Evolutionary conservation across 2,797 vertebrate species (phyloP), one percentile per base, ranked within the genome.

Genomic region (Jordanella pulchra): DNA sequence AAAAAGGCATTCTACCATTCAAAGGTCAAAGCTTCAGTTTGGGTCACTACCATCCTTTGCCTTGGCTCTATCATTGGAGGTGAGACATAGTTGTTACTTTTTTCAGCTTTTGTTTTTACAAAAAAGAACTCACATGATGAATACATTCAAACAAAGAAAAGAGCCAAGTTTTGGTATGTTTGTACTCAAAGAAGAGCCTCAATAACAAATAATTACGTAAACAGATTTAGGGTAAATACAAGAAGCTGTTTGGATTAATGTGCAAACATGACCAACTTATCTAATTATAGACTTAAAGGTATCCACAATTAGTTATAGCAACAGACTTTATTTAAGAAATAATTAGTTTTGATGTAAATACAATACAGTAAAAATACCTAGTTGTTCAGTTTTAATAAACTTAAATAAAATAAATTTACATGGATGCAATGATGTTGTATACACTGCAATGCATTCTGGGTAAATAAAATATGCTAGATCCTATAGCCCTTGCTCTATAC

Each of bases 1-100:
- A 39, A 58, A 68, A 61, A 45, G 67, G 25, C 60, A 68, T 65
- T 25, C 64, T 30, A 71, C 73, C 50, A 17, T 42, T 17, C 11
- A 17, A 51, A 61, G 32, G 65, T 74, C 67, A 58, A 18, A 64
- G 53, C 44, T 39, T 70, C 11, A 66, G 56, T 44, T 17, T 1
- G 23, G 39, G 12, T 55, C 60, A 53, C 53, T 65, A 68, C 17
- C 25, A 1, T 54, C 27, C 15, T 25, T 51, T 72, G 39, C 17
- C 18, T 55, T 42, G 28, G 15, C 18, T 68, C 66, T 50, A 32
- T 25, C 30, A 47, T 28, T 68, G 55, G 32, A 15, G 23, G 47
- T 30, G 21, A n/a, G 2, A 23, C 51, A 10, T 30, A 30, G n/a
- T 28, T 13, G 28, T 21, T 65, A 25, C 54, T 7, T 39, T 54